Evolutionary conservation across 2,113 vertebrate species (phyloP), one percentile per base, ranked within the genome.

Genomic region (Fulmarus glacialis): DNA sequence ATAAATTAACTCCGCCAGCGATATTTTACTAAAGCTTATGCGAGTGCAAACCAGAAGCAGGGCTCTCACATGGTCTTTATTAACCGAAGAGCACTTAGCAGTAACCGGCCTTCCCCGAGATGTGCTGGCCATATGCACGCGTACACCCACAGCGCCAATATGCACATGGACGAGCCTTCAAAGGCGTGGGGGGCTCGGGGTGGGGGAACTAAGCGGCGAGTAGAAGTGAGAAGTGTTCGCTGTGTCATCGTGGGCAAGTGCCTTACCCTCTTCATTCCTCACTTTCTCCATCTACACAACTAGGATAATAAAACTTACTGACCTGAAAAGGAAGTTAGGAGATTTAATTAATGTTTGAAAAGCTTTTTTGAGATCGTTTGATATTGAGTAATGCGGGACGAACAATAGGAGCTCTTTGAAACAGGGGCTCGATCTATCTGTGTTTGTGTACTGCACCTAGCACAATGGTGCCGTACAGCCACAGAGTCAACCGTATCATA

Each of bases 291-390:
- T 64, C 84, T 85, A 15, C 59, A 15, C 45, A 59, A 62, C 91
- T 94, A 38, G 94, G 81, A 87, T 91, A 96, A 96, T 95, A 97
- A 95, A 97, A 97, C 92, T 92, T 89, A 92, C 93, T 94, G 95
- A 91, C 94, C 96, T 97, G 93, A 96, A 97, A 97, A 93, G 83
- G 84, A 91, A 97, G 93, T 97, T 87, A 47, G 38, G 96, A 95
- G 94, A 95, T 93, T 96, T 94, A 96, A 97, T 97, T 97, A 97
- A 95, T 87, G 89, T 93, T 75, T 95, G 93, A 93, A 97, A 97
- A 96, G 93, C 81, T 89, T 89, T 88, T 71, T 81, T 36, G 91
- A 95, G 95, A 96, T 95, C 0, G 8, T 94, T 91, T 95, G 95
- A 96, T 97, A 96, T 27, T 73, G 87, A 84, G 84, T 82, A 94